Evolutionary conservation across 2,113 vertebrate genomes (phyloP), one percentile per base, ranked within the genome.

Genomic region (human (Homo sapiens)): DNA sequence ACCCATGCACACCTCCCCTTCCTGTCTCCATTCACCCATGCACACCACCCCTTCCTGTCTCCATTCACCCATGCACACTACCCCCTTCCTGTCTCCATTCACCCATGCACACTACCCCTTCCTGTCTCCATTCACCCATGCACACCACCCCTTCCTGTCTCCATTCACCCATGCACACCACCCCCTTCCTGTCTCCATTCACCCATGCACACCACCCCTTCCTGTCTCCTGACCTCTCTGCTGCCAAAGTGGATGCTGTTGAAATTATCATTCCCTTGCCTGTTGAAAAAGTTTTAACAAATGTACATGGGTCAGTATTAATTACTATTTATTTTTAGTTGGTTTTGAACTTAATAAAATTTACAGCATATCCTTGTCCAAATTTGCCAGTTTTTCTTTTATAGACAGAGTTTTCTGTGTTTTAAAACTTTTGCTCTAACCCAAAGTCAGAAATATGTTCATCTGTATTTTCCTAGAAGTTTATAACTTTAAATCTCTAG

Each of bases 11-110:
- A 6, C 48, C 18, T 50, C 11, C 20, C n/a, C 48, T 50, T 50
- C 13, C 50, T 14, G 1, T 50, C 50, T 50, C 50, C 50, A 50
- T 1, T 50, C 50, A 50, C 3, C 35, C 20, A 1, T 52, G 1
- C 25, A 20, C 50, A 50, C 50, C 3, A 0, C 3, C 50, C 50
- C 11, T n/a, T n/a, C n/a, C n/a, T n/a, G n/a, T n/a, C n/a, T n/a
- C n/a, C n/a, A n/a, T n/a, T n/a, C n/a, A n/a, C n/a, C n/a, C n/a
- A n/a, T n/a, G n/a, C n/a, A n/a, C n/a, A n/a, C n/a, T n/a, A n/a
- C n/a, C n/a, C n/a, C n/a, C n/a, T n/a, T n/a, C n/a, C n/a, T n/a
- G n/a, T n/a, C n/a, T n/a, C n/a, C 20, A 50, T 1, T 50, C 50
- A 52, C 50, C 50, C 20, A 1, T 55, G 1, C 25, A 22, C 50